These are phyloP conservation scores for Harpagoxenus sublaevis DNA, from an alignment of 2,888 invertebrate genomes.

Conservation along the genomic window DNA sequence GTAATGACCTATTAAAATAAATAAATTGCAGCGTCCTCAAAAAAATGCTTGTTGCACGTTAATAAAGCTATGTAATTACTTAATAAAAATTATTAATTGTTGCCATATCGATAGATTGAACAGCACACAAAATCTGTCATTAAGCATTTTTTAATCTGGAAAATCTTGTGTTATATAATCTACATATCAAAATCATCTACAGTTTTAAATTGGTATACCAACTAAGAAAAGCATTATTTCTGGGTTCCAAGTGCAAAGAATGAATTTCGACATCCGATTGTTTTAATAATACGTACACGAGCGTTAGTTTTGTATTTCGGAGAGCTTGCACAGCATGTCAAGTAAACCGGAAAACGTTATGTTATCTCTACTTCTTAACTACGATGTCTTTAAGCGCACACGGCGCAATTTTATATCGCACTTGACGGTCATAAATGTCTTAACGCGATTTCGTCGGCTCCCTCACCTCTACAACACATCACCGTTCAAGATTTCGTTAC, in stretches of 20 bases:
- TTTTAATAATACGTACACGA: neutral
- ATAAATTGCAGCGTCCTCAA: neutral
- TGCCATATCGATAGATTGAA: neutral
- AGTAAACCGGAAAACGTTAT: constrained; percentile 45
- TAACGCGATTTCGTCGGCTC: constrained; percentile 32
- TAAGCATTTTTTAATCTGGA: neutral
- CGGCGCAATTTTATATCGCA: constrained; percentile 30
- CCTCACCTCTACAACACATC: neutral
- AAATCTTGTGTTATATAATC: neutral
- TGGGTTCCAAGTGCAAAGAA: neutral
- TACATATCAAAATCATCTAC: neutral
- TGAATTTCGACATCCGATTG: neutral
- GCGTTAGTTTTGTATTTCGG: constrained; percentile 2
- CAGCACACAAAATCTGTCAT: neutral
- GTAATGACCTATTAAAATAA: constrained; percentile 10
- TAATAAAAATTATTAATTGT: constrained; percentile 4
- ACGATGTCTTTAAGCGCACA: constrained; percentile 35
- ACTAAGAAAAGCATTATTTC: neutral
- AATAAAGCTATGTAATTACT: neutral
- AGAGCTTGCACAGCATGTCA: neutral
- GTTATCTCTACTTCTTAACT: constrained; percentile 41
- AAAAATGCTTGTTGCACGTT: neutral
- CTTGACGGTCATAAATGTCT: constrained; percentile 43
- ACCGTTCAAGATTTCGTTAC: constrained; percentile 31
- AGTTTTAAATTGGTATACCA: neutral